A percentile compares a stretch with the other conserved stretches of the same genome.
Conservation (phyloP, 2,888 invertebrate genomes). For the Eupithecia abbreviata region DNA sequence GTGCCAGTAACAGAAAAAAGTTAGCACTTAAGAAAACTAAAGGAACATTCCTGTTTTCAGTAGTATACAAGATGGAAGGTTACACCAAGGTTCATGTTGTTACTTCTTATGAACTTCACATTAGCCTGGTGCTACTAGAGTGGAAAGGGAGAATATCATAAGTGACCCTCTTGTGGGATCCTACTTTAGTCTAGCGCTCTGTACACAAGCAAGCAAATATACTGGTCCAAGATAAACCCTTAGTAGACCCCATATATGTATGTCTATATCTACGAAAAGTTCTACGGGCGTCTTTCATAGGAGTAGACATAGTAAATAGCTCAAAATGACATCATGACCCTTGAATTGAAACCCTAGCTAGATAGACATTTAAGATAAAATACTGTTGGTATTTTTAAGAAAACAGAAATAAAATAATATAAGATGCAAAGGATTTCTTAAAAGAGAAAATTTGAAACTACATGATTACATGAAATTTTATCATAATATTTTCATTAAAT, state of each 20-base stretch:
- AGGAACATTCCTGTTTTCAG: background rate
- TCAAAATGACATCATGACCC: background rate
- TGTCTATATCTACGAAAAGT: background rate
- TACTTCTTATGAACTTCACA: background rate
- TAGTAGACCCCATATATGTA: background rate
- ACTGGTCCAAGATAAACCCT: background rate
- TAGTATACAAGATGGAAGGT: background rate
- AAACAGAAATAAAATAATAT: background rate
- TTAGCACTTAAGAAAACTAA: background rate
- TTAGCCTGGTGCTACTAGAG: background rate
- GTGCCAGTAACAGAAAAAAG: background rate
- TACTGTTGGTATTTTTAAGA: background rate
- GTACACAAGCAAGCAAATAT: constrained; percentile 16
- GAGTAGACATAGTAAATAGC: background rate
- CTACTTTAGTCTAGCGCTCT: background rate
- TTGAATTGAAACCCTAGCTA: background rate
- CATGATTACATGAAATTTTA: too few relatives aligned
- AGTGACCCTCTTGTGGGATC: background rate
- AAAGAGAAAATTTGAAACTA: background rate
- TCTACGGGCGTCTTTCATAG: background rate
- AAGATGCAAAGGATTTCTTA: background rate
- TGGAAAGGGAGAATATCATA: background rate
- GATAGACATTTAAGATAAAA: background rate
- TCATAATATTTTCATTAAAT: too few relatives aligned
- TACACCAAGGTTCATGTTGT: background rate